Evolutionary conservation across 2,113 vertebrate genomes (phyloP).

Genomic region (Pyxicephalus adspersus): DNA sequence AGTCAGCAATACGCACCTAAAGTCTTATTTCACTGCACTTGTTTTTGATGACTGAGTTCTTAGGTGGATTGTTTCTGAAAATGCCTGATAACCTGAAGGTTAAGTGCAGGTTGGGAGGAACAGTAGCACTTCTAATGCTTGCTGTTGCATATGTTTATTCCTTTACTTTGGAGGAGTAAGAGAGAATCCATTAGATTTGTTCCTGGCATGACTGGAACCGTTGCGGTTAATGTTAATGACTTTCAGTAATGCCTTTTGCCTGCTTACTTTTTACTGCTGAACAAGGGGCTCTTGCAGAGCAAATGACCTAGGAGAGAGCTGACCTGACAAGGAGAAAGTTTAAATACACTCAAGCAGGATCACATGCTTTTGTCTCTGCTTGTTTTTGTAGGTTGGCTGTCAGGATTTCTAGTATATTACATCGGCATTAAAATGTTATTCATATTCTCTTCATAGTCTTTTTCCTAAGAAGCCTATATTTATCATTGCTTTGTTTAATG

Average conservation of each 20-base stretch:
- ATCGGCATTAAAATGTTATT: not conserved
- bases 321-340: not conserved
- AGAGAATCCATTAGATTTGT: constrained; percentile 70
- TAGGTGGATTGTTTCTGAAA: constrained; percentile 38
- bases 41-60: constrained; percentile 5
- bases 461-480: not conserved
- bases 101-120: constrained; percentile 34
- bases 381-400: constrained; percentile 12
- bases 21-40: not conserved
- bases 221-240: constrained; percentile 70
- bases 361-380: not conserved
- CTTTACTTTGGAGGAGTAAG: constrained; percentile 42
- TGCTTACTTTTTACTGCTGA: constrained; percentile 47
- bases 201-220: constrained; percentile 72
- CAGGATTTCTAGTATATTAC: not conserved
- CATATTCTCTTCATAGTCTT: not conserved
- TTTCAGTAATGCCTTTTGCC: constrained; percentile 67
- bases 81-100: constrained; percentile 12
- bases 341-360: constrained; percentile 36
- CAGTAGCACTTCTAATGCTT: constrained; percentile 9
- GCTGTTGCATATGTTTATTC: not conserved
- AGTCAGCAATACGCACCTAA: not conserved
- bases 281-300: constrained; percentile 63
- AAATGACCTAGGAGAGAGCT: constrained; percentile 59
- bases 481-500: not conserved